phyloP scores from a whole-genome alignment of 1,140 invertebrate species.

The Anoplolepis gracilipes region DNA sequence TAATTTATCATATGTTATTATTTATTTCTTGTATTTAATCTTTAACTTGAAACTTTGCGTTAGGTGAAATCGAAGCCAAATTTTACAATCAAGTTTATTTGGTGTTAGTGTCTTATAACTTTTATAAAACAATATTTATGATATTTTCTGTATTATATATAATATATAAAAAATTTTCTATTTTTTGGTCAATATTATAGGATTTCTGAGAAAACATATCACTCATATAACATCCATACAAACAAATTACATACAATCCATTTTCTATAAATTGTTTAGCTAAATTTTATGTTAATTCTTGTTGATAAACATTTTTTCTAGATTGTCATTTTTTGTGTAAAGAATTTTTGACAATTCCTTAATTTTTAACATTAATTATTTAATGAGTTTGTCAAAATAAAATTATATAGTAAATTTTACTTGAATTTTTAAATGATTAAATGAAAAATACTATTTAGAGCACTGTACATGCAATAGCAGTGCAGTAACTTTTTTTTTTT shows the following conservation, averaged over 20 bases:
- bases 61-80: background rate
- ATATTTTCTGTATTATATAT: background rate
- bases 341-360: background rate
- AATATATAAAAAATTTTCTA: background rate
- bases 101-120: background rate
- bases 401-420: background rate
- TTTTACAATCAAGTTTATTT: background rate
- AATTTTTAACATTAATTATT: constrained; percentile 3
- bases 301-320: background rate
- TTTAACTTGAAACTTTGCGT: background rate
- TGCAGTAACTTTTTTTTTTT: background rate
- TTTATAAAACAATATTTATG: background rate
- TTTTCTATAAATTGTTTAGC: background rate
- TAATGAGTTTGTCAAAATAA: background rate
- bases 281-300: background rate
- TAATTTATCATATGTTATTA: no score
- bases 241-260: background rate
- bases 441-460: constrained; percentile 14
- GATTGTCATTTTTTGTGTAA: background rate
- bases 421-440: background rate
- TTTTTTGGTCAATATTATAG: background rate
- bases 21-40: background rate
- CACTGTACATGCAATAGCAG: background rate
- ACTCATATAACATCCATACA: background rate
- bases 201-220: background rate